Evolutionary conservation across 2,797 vertebrate genomes (phyloP).

Genomic region (Erpetoichthys calabaricus): DNA sequence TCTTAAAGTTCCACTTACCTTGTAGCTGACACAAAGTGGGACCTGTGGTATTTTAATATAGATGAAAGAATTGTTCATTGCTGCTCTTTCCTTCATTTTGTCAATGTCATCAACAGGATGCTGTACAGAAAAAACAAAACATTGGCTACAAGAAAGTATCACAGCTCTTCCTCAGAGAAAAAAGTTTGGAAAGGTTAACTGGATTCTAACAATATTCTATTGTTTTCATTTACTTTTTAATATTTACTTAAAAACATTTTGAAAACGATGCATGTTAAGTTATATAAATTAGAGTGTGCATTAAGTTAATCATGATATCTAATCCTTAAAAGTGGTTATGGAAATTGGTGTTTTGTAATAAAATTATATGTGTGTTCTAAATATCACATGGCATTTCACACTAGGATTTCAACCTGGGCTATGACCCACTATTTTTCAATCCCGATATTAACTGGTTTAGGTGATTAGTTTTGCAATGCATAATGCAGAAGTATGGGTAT

Average conservation of each 20-base stretch:
- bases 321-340: too few relatives aligned
- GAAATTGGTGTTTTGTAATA: too few relatives aligned
- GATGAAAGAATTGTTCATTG: conserved; percentile 98
- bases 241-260: not conserved
- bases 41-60: conserved; percentile 98
- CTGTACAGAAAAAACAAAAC: conserved; percentile 32
- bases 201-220: not conserved
- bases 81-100: conserved; percentile 97
- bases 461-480: too few relatives aligned
- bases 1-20: conserved; percentile 48
- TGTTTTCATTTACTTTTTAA: not conserved
- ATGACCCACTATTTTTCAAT: too few relatives aligned
- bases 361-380: too few relatives aligned
- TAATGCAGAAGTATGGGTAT: too few relatives aligned
- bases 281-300: not conserved
- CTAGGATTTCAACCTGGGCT: too few relatives aligned
- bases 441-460: too few relatives aligned
- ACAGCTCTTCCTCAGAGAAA: not conserved
- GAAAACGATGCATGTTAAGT: not conserved
- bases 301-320: too few relatives aligned
- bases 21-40: conserved; percentile 95
- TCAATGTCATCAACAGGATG: conserved; percentile 94
- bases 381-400: too few relatives aligned
- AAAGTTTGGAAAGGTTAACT: not conserved
- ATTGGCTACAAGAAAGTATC: conserved; percentile 17